Evolutionary conservation across 2,797 vertebrate species (phyloP), one percentile per base, ranked within the genome.

Genomic region (Cossypha dichroa): DNA sequence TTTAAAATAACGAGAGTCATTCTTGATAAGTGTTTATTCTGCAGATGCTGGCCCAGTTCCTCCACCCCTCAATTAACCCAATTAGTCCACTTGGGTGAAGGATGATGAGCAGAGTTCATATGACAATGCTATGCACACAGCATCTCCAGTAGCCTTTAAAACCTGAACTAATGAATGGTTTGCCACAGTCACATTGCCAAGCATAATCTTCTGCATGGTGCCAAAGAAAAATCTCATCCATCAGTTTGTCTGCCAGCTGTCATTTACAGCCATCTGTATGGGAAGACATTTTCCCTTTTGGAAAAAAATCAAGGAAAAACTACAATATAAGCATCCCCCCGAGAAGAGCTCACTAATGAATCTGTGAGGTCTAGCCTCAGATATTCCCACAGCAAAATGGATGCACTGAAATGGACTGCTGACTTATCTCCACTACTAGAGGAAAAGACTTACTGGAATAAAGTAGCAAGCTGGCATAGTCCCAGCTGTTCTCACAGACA

Each of bases 261-360:
- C 70, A 92, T 82, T 79, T 96, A 89, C 10, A 83, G 73, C 96
- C 97, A 96, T 97, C 94, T 97, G 96, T 78, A 93, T 92, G 76
- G 68, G 41, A 94, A 96, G 85, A 86, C 33, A 38, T 87, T 95
- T 88, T 90, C 45, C n/a, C 70, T 79, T 79, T 88, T 85, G 79
- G 84, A 88, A 94, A 88, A 90, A 93, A 75, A 82, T 75, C 90
- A 96, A 97, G 67, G 54, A 94, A 96, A 97, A 97, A 90, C 77
- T 85, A 81, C 75, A 83, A 64, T 73, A n/a, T 64, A 96, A 93
- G 66, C 43, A 94, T 95, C 94, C 45, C 82, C 83, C 45, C 7
- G 23, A 84, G 95, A 95, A 69, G 21, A 88, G 31, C 10, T 79
- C 33, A n/a, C 41, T 94, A 93, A 96, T 38, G 78, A 92, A 31